phyloP scores from a whole-genome alignment of 2,797 vertebrate species.

The Ptychobarbus kaznakovi region DNA sequence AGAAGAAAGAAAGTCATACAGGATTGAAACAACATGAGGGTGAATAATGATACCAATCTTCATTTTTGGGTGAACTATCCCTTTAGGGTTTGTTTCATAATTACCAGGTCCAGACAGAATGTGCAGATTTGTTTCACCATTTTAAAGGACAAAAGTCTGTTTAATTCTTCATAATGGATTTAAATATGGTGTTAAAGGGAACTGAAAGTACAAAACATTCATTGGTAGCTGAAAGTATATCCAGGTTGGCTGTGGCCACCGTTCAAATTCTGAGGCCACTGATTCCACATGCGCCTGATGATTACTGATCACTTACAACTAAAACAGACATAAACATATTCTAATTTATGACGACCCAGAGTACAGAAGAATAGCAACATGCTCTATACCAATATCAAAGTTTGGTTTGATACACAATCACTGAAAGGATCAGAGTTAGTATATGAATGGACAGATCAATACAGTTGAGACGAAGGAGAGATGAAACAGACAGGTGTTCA shows the following conservation, averaged over 20 bases:
- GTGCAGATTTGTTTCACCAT: not conserved
- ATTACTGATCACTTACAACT: not conserved
- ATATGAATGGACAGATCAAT: slow-evolving; percentile 12
- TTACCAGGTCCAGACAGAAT: slow-evolving; percentile 18
- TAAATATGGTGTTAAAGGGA: not conserved
- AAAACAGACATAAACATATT: slow-evolving; percentile 6
- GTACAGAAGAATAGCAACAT: slow-evolving; percentile 1
- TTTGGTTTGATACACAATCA: slow-evolving; percentile 51
- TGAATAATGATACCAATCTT: not conserved
- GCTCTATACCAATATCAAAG: slow-evolving; percentile 13
- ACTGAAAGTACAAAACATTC: not conserved
- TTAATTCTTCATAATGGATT: not conserved
- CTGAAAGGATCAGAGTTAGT: slow-evolving; percentile 40
- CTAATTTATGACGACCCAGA: not conserved
- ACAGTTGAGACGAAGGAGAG: slow-evolving; percentile 38
- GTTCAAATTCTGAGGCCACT: not conserved
- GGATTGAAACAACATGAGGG: not conserved
- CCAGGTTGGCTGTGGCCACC: not conserved
- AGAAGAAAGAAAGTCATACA: not conserved
- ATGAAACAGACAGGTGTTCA: slow-evolving; percentile 33
- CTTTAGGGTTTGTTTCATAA: not conserved
- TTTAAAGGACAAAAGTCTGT: not conserved
- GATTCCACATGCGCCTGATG: slow-evolving; percentile 8
- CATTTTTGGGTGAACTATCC: not conserved
- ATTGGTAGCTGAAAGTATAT: not conserved